Base-by-base conservation (phyloP, 2,113 vertebrate genomes). In the Pipra filicauda region DNA sequence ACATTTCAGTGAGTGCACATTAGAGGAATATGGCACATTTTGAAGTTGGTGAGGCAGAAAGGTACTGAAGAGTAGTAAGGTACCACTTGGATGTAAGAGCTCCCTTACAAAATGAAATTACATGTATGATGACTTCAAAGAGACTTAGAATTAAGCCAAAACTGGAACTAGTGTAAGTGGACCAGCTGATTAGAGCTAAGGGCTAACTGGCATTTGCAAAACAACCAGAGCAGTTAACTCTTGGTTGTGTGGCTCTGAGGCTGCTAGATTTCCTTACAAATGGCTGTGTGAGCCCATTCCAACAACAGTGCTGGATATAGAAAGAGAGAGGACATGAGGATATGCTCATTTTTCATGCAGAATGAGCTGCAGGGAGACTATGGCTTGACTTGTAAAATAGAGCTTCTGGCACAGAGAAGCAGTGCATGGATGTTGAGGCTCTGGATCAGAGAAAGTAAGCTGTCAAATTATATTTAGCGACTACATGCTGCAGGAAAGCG, bases 381-480 rank as follows among this genome's bases (percentile, higher is more conserved):
- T 3, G 9, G 71, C 52, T 92, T 76, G 82, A 66, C 82, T 94
- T 94, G 77, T 90, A 73, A 96, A 93, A 71, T 3, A 76, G 73
- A 86, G 67, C 86, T 97, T 39, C 88, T 93, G 75, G 93, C 88
- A 82, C 43, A 85, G 61, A 85, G 62, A 73, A 92, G 57, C 69
- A 74, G 44, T 2, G 37, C 84, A 66, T 90, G 79, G 73, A 69
- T 79, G 76, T 89, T 77, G 85, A 93, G 84, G 79, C 87, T 86
- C 44, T 81, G 91, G 85, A 96, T 87, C 52, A 92, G 89, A 89
- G 82, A 88, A 94, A 75, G 91, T 64, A 88, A 87, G 35, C 71
- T 97, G 95, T 96, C 90, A 78, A 44, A 64, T 91, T 96, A 79
- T 76, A 95, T 96, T 94, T 96, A 96, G 96, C 0, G 0, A 81